Conservation (phyloP, 2,888 invertebrate species). For the Pammene aurita region DNA sequence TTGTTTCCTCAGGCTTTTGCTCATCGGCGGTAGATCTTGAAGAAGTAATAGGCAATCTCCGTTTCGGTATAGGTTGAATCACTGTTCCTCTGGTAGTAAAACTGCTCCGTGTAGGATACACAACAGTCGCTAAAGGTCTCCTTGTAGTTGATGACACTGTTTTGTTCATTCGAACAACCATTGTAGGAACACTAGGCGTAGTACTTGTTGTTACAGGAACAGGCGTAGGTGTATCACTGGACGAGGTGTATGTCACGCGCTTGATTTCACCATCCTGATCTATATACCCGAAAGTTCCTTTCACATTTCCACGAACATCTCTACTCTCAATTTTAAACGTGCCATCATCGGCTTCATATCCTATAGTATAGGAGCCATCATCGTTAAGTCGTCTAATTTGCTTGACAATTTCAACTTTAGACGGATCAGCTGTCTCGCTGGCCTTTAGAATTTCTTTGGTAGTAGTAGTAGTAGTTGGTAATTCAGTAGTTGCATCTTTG, state of each 20-base stretch:
- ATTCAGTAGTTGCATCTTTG: constrained; percentile 57
- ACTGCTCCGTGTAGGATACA: constrained; percentile 81
- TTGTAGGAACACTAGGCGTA: constrained; percentile 70
- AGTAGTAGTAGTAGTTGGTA: constrained; percentile 57
- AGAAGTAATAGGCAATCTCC: constrained; percentile 69
- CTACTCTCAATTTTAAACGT: constrained; percentile 93
- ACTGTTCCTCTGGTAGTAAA: constrained; percentile 84
- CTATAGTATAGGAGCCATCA: constrained; percentile 93
- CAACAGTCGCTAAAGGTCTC: constrained; percentile 76
- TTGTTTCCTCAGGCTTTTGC: constrained; percentile 63
- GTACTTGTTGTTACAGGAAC: constrained; percentile 64
- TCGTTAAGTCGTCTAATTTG: constrained; percentile 91
- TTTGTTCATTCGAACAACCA: constrained; percentile 76
- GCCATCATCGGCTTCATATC: constrained; percentile 93
- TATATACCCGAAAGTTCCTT: constrained; percentile 92
- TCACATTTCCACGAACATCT: constrained; percentile 90
- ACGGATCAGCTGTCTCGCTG: constrained; percentile 86
- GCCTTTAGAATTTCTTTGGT: constrained; percentile 83
- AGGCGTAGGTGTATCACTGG: constrained; percentile 74
- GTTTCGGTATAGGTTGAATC: constrained; percentile 86
- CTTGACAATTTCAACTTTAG: constrained; percentile 90
- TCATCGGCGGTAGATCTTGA: constrained; percentile 60
- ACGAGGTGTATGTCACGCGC: constrained; percentile 88
- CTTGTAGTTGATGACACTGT: constrained; percentile 82
- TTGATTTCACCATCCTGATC: constrained; percentile 90